Base-by-base conservation (phyloP, 2,113 vertebrate genomes). In the Acrocephalus kingi region DNA sequence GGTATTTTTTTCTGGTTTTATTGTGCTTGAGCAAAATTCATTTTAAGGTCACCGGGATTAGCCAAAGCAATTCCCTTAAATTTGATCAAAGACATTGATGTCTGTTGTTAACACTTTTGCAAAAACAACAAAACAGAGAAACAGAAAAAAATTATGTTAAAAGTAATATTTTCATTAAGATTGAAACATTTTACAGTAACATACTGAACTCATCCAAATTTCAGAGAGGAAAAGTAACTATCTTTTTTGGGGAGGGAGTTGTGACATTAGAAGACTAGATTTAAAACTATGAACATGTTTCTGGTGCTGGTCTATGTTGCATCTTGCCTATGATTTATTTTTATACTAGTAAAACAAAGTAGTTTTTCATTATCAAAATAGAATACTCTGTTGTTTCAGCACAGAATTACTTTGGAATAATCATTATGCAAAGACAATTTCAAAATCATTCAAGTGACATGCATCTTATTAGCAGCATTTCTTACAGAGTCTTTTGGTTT, bases 241-340 rank as follows among this genome's bases (percentile, higher is more conserved):
- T 48, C 5, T 22, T 46, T 62, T 87, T 64, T 20, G 2, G 8
- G 4, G 2, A 28, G 6, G 2, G 13, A 1, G 1, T 17, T 51
- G 59, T 51, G 18, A 43, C 11, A 55, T 43, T 49, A 72, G 55
- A 71, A 59, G 6, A 25, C 15, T 48, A 48, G 20, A 55, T 82
- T 76, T 83, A 55, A 83, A 83, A 68, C 28, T 68, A 3, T 8
- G 17, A 35, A 25, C 6, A 23, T 37, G 5, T 43, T 46, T 46
- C 14, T 43, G 9, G 10, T 79, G 25, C 18, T 56, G 33, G 55
- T 48, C 3, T 51, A 9, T 49, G 18, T 30, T 64, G 12, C 15
- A 87, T 20, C 46, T 61, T 66, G 30, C 13, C 31, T 21, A 51
- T 59, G 1, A 17, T 72, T 37, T 75, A 51, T 23, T 76, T 91